These are phyloP conservation scores for Rhaphigaster nebulosa DNA, from an alignment of 2,888 invertebrate species.

Conservation along the genomic window DNA sequence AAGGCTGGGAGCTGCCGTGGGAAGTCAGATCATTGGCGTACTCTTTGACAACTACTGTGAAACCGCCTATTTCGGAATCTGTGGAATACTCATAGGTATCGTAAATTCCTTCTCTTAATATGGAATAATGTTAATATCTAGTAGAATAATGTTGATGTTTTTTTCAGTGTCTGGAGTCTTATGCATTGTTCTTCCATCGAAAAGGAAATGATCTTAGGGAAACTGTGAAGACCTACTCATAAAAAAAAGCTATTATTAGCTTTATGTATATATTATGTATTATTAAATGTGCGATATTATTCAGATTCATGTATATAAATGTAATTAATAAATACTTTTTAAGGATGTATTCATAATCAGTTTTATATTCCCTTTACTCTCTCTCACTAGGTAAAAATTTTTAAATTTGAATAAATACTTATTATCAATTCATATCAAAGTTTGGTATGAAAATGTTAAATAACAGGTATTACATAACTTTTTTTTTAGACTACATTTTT, in stretches of 20 bases:
- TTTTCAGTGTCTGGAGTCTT: conserved; percentile 8
- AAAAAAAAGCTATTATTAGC: neutral
- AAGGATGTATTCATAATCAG: neutral
- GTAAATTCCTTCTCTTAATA: no score
- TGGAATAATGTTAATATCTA: neutral
- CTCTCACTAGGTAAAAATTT: no score
- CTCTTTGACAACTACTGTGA: conserved; percentile 4
- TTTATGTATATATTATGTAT: neutral
- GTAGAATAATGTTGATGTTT: neutral
- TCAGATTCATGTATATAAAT: neutral
- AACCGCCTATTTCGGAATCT: neutral
- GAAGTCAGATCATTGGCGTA: conserved; percentile 25
- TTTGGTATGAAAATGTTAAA: no score
- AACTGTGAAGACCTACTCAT: neutral
- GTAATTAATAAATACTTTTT: conserved; percentile 6
- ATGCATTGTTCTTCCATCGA: neutral
- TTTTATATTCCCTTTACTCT: neutral
- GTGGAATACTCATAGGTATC: conserved; percentile 16
- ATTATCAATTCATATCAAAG: no score
- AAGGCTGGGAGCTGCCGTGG: conserved; percentile 2
- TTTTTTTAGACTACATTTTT: no score
- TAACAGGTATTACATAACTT: no score
- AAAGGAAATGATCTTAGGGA: neutral
- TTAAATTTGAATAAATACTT: no score
- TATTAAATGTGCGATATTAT: conserved; percentile 3